Base-by-base conservation (phyloP, 35 echinoderm and acorn worm genomes). In the Ophiothrix spiculata region DNA sequence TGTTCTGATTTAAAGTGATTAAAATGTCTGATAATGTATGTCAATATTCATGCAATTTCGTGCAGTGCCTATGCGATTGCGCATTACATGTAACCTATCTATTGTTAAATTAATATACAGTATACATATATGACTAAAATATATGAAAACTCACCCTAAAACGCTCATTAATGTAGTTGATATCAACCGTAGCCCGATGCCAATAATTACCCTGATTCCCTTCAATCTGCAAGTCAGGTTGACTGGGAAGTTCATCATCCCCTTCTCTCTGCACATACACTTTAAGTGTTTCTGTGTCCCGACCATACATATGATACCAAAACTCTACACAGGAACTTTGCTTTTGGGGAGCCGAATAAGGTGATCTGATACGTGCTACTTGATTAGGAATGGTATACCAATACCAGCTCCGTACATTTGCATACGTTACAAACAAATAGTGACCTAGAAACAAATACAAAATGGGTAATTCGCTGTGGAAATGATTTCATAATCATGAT, bases 301-400 rank as follows among this genome's bases (percentile, higher is more conserved):
- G 33, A 23, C 94, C 94, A 25, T 90, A 93, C 94, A 97, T 97
- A 64, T 97, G 94, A 36, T 87, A 97, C 94, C 94, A 97, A 76
- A 97, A 97, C 45, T 89, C 90, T 4, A 97, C 31, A 54, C 94
- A 97, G 3, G 89, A 88, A 11, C 74, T 13, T n/a, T 11, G 0
- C 15, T 41, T 35, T 45, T 83, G 81, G 0, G 56, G 41, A 17
- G 49, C 54, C 23, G 82, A 37, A 45, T 74, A 37, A 0, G 93
- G 93, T 19, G 89, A 91, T 38, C 74, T 79, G 54, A 95, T 45
- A 33, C 89, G 89, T 31, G 93, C 89, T 38, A 40, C 19, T 49
- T 49, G 42, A 49, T 49, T 49, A 19, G 6, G 6, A 49, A 49
- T 49, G 6, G 6, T 49, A 49, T 49, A 49, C 42, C 42, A 49